Base-by-base conservation (phyloP, 2,113 vertebrate species). In the Lathamus discolor region DNA sequence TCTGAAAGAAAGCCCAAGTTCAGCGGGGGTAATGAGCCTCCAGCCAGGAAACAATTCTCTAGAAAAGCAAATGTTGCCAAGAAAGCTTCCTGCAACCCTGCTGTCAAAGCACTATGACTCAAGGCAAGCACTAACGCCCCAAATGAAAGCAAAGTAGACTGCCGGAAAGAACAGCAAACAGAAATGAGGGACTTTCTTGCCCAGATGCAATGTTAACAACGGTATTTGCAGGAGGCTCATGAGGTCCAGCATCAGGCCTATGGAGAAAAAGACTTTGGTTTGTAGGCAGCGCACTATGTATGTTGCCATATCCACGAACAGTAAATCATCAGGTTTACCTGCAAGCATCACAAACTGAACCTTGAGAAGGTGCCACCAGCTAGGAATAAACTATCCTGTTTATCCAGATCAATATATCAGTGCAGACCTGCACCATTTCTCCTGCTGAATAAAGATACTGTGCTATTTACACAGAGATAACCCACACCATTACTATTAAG, bases 391-490 rank as follows among this genome's bases (percentile, higher is more conserved):
- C 48, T 33, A 72, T 27, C n/a, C 33, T 83, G 87, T 88, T 95
- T 86, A 79, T 92, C 68, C 84, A 80, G 88, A 59, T 88, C 84
- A 73, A 83, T 78, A 20, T 73, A 75, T 88, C 83, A 95, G 46
- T 67, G 46, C 25, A 90, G 79, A 76, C 72, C 39, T 33, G 41
- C 78, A 95, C 66, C 76, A 74, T 52, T 96, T 75, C 74, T 86
- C 70, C 76, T 61, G 67, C 69, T 86, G 94, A 93, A 88, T 88
- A 93, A 88, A 72, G 75, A 94, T 54, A 87, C 37, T 10, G 20
- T 0, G 1, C 63, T 96, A 87, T 93, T 97, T 96, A 87, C 67
- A 64, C 46, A 79, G 80, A 85, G 70, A 92, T 93, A 92, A 94
- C 33, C 89, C 2, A 28, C 28, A 75, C 54, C 91, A 75, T 83